A percentile compares a stretch with the other conserved stretches of the same genome.
Conservation (phyloP, 2,888 invertebrate species). For the Plebejus melissa region DNA sequence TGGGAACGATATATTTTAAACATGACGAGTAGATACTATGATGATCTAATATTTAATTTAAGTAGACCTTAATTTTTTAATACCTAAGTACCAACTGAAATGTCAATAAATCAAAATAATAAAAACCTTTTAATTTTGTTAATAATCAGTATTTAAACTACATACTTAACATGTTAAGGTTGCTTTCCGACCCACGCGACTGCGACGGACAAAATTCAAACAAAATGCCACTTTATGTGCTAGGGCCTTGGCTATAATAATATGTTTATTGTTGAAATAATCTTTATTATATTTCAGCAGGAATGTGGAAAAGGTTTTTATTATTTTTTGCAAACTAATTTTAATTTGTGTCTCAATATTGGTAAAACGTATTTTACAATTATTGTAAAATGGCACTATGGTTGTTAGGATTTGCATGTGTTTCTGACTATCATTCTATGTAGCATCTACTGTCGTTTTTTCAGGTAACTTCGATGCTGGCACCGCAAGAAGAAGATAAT, state of each 20-base stretch:
- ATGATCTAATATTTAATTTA: neutral
- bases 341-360: neutral
- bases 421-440: constrained; percentile 7
- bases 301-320: neutral
- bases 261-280: no score
- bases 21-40: no score
- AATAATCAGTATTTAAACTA: no score
- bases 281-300: neutral
- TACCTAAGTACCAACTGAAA: neutral
- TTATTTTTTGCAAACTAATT: neutral
- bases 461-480: neutral
- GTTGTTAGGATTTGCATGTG: constrained; percentile 12
- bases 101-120: neutral
- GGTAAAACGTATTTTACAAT: neutral
- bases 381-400: constrained; percentile 26
- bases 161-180: no score
- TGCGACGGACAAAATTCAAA: no score
- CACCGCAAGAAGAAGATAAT: neutral
- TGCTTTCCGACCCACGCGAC: no score
- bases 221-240: no score
- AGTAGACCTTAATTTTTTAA: neutral
- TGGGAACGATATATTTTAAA: neutral
- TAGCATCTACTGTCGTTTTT: constrained; percentile 22
- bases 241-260: no score
- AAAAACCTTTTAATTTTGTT: neutral